Conservation (phyloP, 2,113 vertebrate genomes). For the Sinocyclocheilus anshuiensis region DNA sequence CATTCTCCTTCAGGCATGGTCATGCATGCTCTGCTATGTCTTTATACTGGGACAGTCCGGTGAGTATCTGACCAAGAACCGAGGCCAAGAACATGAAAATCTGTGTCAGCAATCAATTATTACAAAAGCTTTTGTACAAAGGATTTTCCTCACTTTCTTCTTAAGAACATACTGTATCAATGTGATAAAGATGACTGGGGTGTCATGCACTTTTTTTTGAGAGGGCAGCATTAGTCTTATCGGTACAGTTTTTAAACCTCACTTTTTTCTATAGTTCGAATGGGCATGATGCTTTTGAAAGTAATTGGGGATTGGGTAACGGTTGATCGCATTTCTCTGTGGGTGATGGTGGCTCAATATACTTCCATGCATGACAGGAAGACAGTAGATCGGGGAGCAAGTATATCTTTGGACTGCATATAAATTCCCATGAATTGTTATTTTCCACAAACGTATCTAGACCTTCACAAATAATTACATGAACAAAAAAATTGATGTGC, state of each 20-base stretch:
- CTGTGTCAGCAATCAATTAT: background rate
- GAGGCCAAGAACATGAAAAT: background rate
- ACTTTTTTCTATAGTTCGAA: background rate
- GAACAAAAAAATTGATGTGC: too few relatives aligned
- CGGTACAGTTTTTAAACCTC: too few relatives aligned
- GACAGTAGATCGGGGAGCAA: background rate
- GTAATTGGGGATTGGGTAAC: background rate
- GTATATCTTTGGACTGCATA: background rate
- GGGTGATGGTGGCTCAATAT: background rate
- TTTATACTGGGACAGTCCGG: background rate
- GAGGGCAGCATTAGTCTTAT: too few relatives aligned
- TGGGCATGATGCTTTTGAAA: background rate
- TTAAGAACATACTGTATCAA: background rate
- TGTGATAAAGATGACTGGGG: background rate
- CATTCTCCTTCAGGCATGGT: background rate
- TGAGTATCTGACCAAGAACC: background rate
- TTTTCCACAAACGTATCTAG: background rate
- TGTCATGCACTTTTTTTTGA: too few relatives aligned
- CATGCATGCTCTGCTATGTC: background rate
- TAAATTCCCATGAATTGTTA: background rate
- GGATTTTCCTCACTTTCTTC: background rate
- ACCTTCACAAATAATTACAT: background rate
- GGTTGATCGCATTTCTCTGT: background rate
- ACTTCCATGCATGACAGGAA: background rate
- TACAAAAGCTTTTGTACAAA: background rate